Conservation (phyloP, 2,113 vertebrate species). For the Syrmaticus mikado region DNA sequence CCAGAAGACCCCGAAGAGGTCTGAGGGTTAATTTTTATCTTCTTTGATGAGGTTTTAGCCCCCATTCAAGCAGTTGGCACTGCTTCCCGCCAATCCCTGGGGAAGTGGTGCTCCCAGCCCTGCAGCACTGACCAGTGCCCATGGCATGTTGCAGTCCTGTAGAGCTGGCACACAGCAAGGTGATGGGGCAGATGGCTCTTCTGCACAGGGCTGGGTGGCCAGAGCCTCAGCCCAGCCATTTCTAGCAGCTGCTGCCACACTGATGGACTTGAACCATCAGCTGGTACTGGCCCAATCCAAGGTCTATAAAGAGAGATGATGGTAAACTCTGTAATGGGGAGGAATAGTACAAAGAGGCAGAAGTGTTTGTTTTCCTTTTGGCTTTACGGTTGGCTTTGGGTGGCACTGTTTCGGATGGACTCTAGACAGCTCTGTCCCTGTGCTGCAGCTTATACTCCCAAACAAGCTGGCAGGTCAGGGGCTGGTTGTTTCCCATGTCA, state of each 20-base stretch:
- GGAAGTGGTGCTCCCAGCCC: background rate
- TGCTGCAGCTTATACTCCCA: background rate
- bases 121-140: accelerated
- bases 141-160: accelerated
- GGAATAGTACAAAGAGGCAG: conserved; percentile 6
- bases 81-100: too few species aligned
- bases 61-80: background rate
- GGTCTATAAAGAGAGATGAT: background rate
- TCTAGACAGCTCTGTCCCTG: background rate
- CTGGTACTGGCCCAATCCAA: background rate
- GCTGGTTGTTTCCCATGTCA: background rate
- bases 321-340: background rate
- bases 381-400: background rate
- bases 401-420: background rate
- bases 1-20: background rate
- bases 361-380: conserved; percentile 23
- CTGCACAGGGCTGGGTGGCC: background rate
- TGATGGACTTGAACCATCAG: conserved; percentile 4
- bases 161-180: background rate
- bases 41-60: background rate
- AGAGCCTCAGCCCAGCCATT: background rate
- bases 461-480: background rate
- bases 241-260: background rate
- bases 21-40: background rate
- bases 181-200: background rate